phyloP scores from a whole-genome alignment of 2,113 vertebrate species.

The Saguinus midas region DNA sequence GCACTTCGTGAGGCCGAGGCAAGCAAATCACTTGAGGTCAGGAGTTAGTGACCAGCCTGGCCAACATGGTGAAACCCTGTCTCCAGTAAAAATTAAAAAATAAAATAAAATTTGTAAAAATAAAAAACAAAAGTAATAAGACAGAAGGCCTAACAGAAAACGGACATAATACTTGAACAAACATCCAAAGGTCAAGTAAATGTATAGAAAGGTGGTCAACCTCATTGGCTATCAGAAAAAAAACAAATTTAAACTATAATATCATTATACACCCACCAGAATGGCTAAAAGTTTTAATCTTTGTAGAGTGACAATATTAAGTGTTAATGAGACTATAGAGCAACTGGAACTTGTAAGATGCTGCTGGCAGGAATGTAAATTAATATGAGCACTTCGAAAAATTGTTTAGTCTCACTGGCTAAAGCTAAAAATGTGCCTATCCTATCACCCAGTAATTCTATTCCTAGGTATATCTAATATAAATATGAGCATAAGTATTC shows the following conservation, averaged over 20 bases:
- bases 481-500: background rate
- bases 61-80: too few species aligned
- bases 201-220: background rate
- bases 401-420: background rate
- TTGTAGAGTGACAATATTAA: background rate
- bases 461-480: background rate
- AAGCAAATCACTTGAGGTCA: too few species aligned
- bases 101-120: too few species aligned
- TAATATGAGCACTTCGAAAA: slow-evolving; percentile 22
- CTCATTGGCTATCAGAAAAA: background rate
- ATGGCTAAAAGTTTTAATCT: background rate
- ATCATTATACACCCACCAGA: background rate
- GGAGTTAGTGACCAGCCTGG: too few species aligned
- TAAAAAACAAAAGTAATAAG: background rate
- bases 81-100: too few species aligned
- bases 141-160: slow-evolving; percentile 2
- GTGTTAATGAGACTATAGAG: background rate
- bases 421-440: background rate
- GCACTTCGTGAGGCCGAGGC: too few species aligned
- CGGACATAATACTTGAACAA: slow-evolving; percentile 8
- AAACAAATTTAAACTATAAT: background rate
- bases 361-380: background rate
- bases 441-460: background rate
- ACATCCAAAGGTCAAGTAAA: background rate
- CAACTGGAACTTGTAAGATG: background rate